Base-by-base conservation (phyloP, 2,797 vertebrate species). In the Ataeniobius toweri region DNA sequence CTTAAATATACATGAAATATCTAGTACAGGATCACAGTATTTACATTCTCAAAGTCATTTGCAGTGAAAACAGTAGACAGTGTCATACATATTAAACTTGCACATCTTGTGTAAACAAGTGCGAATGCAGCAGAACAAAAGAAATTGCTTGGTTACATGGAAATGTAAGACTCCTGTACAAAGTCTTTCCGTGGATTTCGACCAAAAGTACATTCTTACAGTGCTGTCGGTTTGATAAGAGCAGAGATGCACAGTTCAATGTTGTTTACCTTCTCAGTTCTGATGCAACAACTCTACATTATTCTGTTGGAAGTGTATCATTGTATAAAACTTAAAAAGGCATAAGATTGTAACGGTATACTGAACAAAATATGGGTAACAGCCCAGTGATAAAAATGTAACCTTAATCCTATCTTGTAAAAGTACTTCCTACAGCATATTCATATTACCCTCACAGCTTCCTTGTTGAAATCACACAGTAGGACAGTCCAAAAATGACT, bases 31-130 rank as follows among this genome's bases (percentile, higher is more conserved):
- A 41, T 79, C 36, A 82, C 71, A 86, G 10, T 83, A 80, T 80
- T 58, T 50, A 80, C 48, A 78, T 51, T 59, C 5, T 84, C 75
- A 83, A 69, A 81, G 72, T 78, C 0, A 46, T n/a, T 61, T 76
- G 46, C 22, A 24, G 46, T 67, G 44, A 10, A 80, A 73, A 61
- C 26, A 68, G 59, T 75, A 41, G 72, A 80, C 31, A 56, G 16
- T 44, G 0, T 67, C 9, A 48, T 50, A 80, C 58, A 81, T 83
- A 63, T 73, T 61, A 71, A 58, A 79, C 53, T 58, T 58, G n/a
- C 61, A 76, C n/a, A 61, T 81, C 70, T 67, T 63, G 22, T 59
- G 75, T 85, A 83, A 90, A 91, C 78, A 56, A 51, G 67, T 78
- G 68, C 61, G 77, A 72, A 73, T 46, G 73, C 65, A 82, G 48